Conservation (phyloP, 2,797 vertebrate species). For the Pteropus rufus region DNA sequence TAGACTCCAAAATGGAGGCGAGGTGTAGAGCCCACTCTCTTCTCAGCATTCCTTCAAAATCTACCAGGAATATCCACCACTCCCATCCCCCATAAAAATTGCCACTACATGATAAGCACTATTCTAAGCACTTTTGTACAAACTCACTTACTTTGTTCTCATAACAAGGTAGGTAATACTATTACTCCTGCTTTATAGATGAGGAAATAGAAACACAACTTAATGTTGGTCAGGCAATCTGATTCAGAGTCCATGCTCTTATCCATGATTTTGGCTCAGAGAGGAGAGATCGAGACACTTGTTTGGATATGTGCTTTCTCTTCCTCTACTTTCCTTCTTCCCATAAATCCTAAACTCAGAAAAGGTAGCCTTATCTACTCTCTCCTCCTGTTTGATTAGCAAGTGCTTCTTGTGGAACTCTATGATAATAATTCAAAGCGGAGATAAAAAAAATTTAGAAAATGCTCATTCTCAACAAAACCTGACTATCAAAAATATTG, state of each 20-base stretch:
- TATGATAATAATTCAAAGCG: conserved; percentile 6
- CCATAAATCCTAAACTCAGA: neutral
- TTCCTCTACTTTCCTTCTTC: neutral
- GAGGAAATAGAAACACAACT: neutral
- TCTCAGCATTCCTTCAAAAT: neutral
- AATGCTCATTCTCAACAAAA: conserved; percentile 44
- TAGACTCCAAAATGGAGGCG: neutral
- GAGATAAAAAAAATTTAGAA: conserved; percentile 1
- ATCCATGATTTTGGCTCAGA: neutral
- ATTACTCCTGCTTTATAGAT: neutral
- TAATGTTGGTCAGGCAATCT: neutral
- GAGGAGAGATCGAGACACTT: neutral
- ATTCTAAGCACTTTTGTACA: neutral
- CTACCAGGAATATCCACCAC: neutral
- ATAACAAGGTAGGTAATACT: neutral
- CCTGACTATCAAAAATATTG: neutral
- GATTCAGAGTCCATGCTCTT: neutral
- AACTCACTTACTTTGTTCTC: neutral
- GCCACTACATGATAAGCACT: neutral
- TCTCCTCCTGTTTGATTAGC: neutral
- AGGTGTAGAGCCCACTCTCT: neutral
- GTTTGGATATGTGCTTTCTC: neutral
- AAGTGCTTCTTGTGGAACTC: neutral
- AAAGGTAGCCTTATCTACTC: neutral
- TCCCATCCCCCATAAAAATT: neutral